Conservation (phyloP, 1,140 invertebrate species). For the Pteromalus puparum region DNA sequence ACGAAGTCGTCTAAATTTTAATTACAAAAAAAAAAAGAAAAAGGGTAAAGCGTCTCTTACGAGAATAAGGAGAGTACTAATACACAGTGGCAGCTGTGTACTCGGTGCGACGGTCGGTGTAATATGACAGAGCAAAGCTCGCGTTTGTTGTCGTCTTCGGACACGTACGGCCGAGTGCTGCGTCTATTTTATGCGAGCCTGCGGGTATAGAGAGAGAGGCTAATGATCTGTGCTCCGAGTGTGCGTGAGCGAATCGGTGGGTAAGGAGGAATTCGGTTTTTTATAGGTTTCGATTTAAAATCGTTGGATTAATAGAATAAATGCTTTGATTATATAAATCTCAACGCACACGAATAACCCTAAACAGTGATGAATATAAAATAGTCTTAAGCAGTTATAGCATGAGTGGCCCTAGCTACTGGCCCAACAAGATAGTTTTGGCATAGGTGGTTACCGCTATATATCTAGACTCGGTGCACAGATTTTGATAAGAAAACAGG, state of each 20-base stretch:
- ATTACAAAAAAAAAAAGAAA: neutral
- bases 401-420: too few species aligned
- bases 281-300: neutral
- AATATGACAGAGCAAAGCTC: constrained; percentile 50
- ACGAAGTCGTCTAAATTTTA: neutral
- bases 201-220: constrained; percentile 52
- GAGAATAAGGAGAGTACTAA: neutral
- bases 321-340: too few species aligned
- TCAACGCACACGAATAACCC: too few species aligned
- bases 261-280: neutral
- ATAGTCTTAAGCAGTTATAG: too few species aligned
- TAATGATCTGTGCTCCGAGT: constrained; percentile 54
- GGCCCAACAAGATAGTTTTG: too few species aligned
- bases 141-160: constrained; percentile 60
- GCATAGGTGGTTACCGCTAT: too few species aligned
- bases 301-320: too few species aligned
- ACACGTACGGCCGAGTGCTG: constrained; percentile 62
- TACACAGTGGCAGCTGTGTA: constrained; percentile 2
- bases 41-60: neutral
- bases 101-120: constrained; percentile 47
- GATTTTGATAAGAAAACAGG: too few species aligned
- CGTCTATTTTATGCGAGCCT: constrained; percentile 62
- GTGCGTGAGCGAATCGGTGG: too few species aligned
- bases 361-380: too few species aligned
- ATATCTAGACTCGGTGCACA: too few species aligned